These are phyloP conservation scores for Sinopyrophorus schimmeli DNA, from an alignment of 2,888 invertebrate species.

Conservation along the genomic window DNA sequence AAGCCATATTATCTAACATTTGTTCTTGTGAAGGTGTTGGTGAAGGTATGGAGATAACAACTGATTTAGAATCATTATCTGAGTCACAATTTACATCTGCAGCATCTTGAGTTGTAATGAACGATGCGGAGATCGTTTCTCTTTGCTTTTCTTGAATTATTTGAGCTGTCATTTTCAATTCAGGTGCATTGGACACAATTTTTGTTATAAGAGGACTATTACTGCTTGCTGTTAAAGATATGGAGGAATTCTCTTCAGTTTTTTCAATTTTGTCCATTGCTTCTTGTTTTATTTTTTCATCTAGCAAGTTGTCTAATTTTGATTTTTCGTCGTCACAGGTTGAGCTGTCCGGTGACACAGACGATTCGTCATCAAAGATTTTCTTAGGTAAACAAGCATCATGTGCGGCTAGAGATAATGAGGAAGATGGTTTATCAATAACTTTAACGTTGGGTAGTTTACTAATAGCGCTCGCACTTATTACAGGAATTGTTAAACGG, in stretches of 20 bases:
- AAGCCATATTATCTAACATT: slow-evolving; percentile 65
- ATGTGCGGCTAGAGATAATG: slow-evolving; percentile 60
- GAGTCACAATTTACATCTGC: slow-evolving; percentile 62
- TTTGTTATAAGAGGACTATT: slow-evolving; percentile 44
- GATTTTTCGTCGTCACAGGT: slow-evolving; percentile 54
- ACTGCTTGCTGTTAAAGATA: slow-evolving; percentile 25
- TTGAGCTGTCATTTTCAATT: slow-evolving; percentile 55
- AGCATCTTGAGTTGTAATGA: slow-evolving; percentile 61
- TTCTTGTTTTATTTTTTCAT: slow-evolving; percentile 44
- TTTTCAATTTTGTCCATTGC: slow-evolving; percentile 30
- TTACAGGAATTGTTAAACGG: slow-evolving; percentile 52
- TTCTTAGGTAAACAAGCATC: slow-evolving; percentile 67
- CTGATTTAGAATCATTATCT: slow-evolving; percentile 65
- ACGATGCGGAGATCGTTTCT: slow-evolving; percentile 61
- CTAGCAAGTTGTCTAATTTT: slow-evolving; percentile 44
- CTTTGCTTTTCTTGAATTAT: slow-evolving; percentile 50
- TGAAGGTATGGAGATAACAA: slow-evolving; percentile 68
- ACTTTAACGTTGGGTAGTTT: slow-evolving; percentile 54
- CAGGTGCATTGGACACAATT: slow-evolving; percentile 50
- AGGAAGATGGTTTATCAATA: slow-evolving; percentile 55
- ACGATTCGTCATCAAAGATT: slow-evolving; percentile 67
- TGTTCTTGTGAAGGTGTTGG: slow-evolving; percentile 68
- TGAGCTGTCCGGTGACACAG: slow-evolving; percentile 62
- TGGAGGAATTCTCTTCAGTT: slow-evolving; percentile 7
- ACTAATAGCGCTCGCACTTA: slow-evolving; percentile 54